Evolutionary conservation across 2,797 vertebrate genomes (phyloP).

Genomic region (Peromyscus eremicus): DNA sequence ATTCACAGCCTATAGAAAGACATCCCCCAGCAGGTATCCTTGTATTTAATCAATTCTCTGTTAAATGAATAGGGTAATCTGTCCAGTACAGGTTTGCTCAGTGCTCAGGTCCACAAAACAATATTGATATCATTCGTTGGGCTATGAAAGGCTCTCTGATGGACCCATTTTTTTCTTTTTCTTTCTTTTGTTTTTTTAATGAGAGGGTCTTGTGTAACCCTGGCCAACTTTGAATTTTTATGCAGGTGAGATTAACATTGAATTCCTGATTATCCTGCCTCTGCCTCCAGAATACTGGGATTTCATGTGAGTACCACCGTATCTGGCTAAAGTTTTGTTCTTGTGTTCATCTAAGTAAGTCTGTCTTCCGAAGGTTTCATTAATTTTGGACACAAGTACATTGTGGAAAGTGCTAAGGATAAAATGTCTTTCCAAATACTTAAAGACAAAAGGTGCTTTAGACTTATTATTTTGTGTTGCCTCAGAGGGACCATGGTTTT

Average conservation of each 20-base stretch:
- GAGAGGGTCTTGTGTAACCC: background rate
- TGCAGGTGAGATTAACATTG: background rate
- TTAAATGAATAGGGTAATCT: background rate
- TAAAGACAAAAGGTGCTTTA: constrained; percentile 43
- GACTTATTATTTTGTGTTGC: background rate
- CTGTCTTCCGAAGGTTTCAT: background rate
- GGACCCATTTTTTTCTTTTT: background rate
- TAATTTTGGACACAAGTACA: constrained; percentile 39
- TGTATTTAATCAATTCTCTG: constrained; percentile 7
- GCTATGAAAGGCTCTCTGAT: background rate
- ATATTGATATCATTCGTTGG: background rate
- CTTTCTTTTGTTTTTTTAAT: background rate
- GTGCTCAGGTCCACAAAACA: background rate
- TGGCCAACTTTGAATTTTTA: background rate
- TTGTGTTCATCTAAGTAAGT: constrained; percentile 39
- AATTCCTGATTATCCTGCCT: background rate
- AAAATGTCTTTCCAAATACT: constrained; percentile 29
- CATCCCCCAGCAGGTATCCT: background rate
- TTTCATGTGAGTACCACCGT: background rate
- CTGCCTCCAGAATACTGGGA: background rate
- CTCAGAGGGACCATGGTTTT: constrained; percentile 29
- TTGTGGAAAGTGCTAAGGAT: constrained; percentile 50
- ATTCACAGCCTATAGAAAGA: too few species aligned
- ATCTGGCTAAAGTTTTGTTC: background rate
- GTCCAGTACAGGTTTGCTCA: background rate